Base-by-base conservation (phyloP, 2,113 vertebrate genomes). In the Rhynchomys soricoides region DNA sequence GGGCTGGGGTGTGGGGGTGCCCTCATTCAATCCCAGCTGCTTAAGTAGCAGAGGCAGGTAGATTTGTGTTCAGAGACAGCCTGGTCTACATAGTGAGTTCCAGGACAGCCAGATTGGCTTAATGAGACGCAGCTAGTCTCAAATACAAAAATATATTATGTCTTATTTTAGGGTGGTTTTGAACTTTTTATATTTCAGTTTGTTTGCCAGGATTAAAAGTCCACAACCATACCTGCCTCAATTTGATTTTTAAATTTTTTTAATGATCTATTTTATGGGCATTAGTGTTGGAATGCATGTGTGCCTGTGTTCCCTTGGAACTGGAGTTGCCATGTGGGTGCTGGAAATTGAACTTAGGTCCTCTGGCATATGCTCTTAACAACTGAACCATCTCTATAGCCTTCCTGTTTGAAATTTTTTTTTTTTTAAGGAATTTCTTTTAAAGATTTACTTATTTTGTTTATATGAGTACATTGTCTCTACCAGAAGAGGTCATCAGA, bases 111-210 rank as follows among this genome's bases (percentile, higher is more conserved):
- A 52, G 77, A 12, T 1, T 74, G n/a, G 3, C 21, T 24, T 62
- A 62, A 40, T 74, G 71, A 74, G n/a, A 74, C 19, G 62, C 75
- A 94, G 66, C 8, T 71, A 26, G 75, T 62, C 37, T 91, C n/a
- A 37, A 57, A 77, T 43, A 92, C 45, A 94, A 31, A 95, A 91
- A 86, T 93, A 97, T 81, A 52, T 68, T 40, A 86, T 59, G 64
- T 68, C 48, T 91, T 93, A 40, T 16, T 77, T 24, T 75, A 45
- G 40, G 75, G 16, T 31, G n/a, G 11, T 40, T 29, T 16, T 62
- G 22, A 37, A 13, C 29, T 74, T 74, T 31, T 48, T 52, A 34
- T 48, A 31, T 52, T 50, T 50, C 29, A 50, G 34, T 29, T 31
- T 50, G 43, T 17, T 64, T 55, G 52, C 71, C 40, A 12, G 74